Percentiles rank a stretch among this genome's conserved stretches.
Evolutionary conservation across 2,797 vertebrate genomes (phyloP).

Genomic region (Periophthalmus magnuspinnatus): DNA sequence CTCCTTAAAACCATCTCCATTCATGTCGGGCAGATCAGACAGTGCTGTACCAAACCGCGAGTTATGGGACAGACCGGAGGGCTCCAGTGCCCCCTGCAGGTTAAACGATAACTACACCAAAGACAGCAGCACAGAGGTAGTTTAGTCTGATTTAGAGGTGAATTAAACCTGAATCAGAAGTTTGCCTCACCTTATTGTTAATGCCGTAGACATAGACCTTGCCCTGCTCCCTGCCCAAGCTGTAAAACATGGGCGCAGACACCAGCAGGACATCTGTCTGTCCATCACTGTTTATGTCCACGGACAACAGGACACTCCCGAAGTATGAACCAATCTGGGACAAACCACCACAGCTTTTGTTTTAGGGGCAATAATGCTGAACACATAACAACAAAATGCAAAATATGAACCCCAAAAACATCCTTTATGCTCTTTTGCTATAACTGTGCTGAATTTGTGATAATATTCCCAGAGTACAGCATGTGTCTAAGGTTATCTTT

Average conservation of each 20-base stretch:
- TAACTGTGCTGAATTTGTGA: too few species aligned
- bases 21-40: constrained; percentile 85
- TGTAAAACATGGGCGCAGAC: constrained; percentile 94
- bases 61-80: constrained; percentile 82
- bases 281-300: constrained; percentile 82
- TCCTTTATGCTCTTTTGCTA: too few species aligned
- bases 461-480: too few species aligned
- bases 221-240: constrained; percentile 85
- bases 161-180: neutral
- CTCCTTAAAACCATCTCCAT: constrained; percentile 88
- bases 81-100: constrained; percentile 76
- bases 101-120: constrained; percentile 73
- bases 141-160: neutral
- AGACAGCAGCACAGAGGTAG: neutral
- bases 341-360: neutral
- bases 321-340: constrained; percentile 94
- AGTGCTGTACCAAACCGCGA: constrained; percentile 88
- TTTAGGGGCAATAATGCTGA: too few species aligned
- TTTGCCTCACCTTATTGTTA: neutral
- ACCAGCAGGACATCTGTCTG: constrained; percentile 86
- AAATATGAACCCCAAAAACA: too few species aligned
- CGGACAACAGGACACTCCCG: constrained; percentile 85
- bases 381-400: too few species aligned
- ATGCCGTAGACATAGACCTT: constrained; percentile 82
- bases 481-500: too few species aligned